Evolutionary conservation across 1,140 invertebrate genomes (phyloP), one percentile per base, ranked within the genome.

Genomic region (Drosophila suzukii): DNA sequence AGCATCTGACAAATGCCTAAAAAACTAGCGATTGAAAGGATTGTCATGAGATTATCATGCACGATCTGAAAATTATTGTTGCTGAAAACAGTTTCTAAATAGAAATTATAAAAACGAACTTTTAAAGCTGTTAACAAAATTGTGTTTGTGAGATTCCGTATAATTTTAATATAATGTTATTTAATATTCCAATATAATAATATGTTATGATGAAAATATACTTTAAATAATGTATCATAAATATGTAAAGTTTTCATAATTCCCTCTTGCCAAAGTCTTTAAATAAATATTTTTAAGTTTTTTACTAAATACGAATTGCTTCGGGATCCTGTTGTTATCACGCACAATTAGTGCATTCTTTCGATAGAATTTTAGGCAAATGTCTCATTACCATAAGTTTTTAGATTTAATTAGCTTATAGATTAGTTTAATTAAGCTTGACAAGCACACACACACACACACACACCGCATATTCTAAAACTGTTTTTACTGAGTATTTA

Each of bases 371-470:
- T 57, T 44, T 46, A 59, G 15, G 38, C 38, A 43, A 34, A 34
- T 54, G 27, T 34, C 39, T 12, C 24, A 50, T 67, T 51, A 43
- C n/a, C 30, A 27, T 74, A 74, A 49, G 71, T 72, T 72, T 15
- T 12, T 75, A 43, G 34, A 76, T 54, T 72, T 76, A 81, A 67
- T 79, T 81, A 72, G 55, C 54, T 65, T 15, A 67, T 85, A 78
- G 44, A 66, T 58, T 50, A 43, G 51, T 43, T 39, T 24, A 47
- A 24, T 34, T 44, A 17, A n/a, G 27, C 39, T 27, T 30, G 32
- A 27, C 77, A 61, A 49, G 66, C 77, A 53, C 47, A 73, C 77
- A 53, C 47, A 73, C 27, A 4, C 70, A 63, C 43, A 49, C 56
- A 65, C 32, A 54, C 44, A 15, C 30, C 13, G n/a, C 44, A 41